phyloP scores from a whole-genome alignment of 1,140 invertebrate genomes.

The Drosophila parabipectinata region DNA sequence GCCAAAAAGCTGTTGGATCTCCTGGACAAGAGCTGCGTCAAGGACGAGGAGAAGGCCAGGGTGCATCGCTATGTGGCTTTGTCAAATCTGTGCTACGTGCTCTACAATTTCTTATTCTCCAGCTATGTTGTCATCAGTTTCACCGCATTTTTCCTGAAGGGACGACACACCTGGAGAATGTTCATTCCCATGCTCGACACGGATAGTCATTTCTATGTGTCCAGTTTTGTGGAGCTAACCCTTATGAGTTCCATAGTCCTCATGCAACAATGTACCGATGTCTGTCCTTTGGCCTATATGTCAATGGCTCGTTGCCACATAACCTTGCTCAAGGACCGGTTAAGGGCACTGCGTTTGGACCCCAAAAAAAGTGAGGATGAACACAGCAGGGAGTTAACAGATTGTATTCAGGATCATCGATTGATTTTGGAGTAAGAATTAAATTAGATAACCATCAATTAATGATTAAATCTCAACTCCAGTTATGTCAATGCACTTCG shows the following conservation, averaged over 20 bases:
- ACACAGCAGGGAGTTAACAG: slow-evolving; percentile 41
- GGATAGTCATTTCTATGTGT: slow-evolving; percentile 24
- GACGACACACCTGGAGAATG: slow-evolving; percentile 48
- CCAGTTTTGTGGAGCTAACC: slow-evolving; percentile 8
- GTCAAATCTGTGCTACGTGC: slow-evolving; percentile 30
- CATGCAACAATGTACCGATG: slow-evolving; percentile 55
- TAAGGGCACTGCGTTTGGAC: slow-evolving; percentile 27
- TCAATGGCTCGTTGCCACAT: slow-evolving; percentile 44
- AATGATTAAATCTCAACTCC: neutral
- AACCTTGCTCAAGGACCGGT: slow-evolving; percentile 28
- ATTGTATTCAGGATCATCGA: slow-evolving; percentile 53
- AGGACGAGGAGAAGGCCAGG: neutral
- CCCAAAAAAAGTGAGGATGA: slow-evolving; percentile 9
- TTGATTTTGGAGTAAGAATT: slow-evolving; percentile 52
- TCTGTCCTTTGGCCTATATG: slow-evolving; percentile 51
- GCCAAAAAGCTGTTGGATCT: slow-evolving; percentile 44
- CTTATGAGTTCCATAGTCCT: slow-evolving; percentile 38
- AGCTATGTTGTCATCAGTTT: slow-evolving; percentile 38
- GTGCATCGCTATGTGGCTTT: slow-evolving; percentile 41
- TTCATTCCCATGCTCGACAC: slow-evolving; percentile 53
- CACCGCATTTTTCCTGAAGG: neutral
- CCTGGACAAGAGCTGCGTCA: slow-evolving; percentile 46
- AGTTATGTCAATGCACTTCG: slow-evolving; percentile 49
- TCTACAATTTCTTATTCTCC: slow-evolving; percentile 15
- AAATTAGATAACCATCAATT: neutral